A percentile compares a stretch with the other conserved stretches of the same genome.
These are phyloP conservation scores for Scaptomyza reducta DNA, from an alignment of 2,888 invertebrate genomes.

Conservation along the genomic window DNA sequence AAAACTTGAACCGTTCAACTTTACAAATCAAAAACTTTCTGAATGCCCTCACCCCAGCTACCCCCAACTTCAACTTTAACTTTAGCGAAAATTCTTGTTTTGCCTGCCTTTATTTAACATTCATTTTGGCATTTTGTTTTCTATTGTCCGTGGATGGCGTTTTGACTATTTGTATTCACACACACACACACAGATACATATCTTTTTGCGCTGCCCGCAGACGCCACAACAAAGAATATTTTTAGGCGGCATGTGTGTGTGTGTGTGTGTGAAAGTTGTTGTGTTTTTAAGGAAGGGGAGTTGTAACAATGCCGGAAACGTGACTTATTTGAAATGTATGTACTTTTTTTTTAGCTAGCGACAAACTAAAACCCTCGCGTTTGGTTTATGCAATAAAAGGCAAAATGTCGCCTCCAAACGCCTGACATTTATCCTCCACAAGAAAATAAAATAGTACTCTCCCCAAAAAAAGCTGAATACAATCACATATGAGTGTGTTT, in stretches of 20 bases:
- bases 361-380: conserved; percentile 45
- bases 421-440: conserved; percentile 30
- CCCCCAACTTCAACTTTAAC: neutral
- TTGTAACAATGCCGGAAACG: conserved; percentile 65
- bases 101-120: conserved; percentile 56
- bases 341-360: conserved; percentile 69
- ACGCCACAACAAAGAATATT: conserved; percentile 72
- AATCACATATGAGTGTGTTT: conserved; percentile 6
- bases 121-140: conserved; percentile 59
- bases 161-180: conserved; percentile 45
- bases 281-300: conserved; percentile 20
- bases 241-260: conserved; percentile 34
- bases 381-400: conserved; percentile 56
- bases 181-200: neutral
- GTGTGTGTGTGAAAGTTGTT: conserved; percentile 8
- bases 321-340: conserved; percentile 78
- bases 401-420: conserved; percentile 25
- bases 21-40: conserved; percentile 67
- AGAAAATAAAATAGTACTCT: neutral
- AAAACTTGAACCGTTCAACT: conserved; percentile 61
- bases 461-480: conserved; percentile 1
- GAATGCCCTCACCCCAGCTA: conserved; percentile 18
- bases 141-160: conserved; percentile 39
- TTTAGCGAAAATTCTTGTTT: conserved; percentile 32
- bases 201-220: conserved; percentile 52